phyloP scores from a whole-genome alignment of 2,888 invertebrate species.

The Myopa testacea region DNA sequence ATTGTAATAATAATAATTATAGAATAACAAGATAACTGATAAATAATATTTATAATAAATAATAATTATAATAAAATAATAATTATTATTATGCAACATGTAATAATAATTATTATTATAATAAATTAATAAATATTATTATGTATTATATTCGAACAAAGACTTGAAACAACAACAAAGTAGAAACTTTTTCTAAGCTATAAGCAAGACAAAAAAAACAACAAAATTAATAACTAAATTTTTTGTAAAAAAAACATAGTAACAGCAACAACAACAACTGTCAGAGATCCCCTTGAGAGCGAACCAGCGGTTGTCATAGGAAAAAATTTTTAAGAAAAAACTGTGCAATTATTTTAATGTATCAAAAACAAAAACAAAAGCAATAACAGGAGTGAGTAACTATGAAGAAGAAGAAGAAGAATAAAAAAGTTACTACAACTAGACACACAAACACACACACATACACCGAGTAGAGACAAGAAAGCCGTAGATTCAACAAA shows the following conservation, averaged over 20 bases:
- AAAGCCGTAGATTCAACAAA: constrained; percentile 45
- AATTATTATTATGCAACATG: too few relatives aligned
- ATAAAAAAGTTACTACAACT: background rate
- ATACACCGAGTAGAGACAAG: constrained; percentile 6
- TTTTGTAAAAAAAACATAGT: background rate
- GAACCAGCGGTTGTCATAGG: constrained; percentile 43
- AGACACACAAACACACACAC: background rate
- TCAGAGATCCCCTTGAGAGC: constrained; percentile 48
- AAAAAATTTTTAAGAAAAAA: constrained; percentile 48
- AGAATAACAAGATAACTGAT: too few relatives aligned
- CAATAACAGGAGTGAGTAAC: constrained; percentile 16
- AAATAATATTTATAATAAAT: too few relatives aligned
- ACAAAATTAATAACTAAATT: constrained; percentile 20
- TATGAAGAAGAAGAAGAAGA: too few relatives aligned
- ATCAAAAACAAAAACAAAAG: constrained; percentile 31
- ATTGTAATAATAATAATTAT: too few relatives aligned
- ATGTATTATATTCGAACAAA: too few relatives aligned
- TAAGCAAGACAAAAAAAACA: constrained; percentile 25
- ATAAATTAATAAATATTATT: too few relatives aligned
- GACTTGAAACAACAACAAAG: background rate
- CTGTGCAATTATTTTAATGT: constrained; percentile 47
- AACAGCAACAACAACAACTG: background rate
- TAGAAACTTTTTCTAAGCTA: constrained; percentile 23
- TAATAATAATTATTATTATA: too few relatives aligned
- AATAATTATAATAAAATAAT: too few relatives aligned